Evolutionary conservation across 2,797 vertebrate genomes (phyloP).

Genomic region (Tadarida brasiliensis): DNA sequence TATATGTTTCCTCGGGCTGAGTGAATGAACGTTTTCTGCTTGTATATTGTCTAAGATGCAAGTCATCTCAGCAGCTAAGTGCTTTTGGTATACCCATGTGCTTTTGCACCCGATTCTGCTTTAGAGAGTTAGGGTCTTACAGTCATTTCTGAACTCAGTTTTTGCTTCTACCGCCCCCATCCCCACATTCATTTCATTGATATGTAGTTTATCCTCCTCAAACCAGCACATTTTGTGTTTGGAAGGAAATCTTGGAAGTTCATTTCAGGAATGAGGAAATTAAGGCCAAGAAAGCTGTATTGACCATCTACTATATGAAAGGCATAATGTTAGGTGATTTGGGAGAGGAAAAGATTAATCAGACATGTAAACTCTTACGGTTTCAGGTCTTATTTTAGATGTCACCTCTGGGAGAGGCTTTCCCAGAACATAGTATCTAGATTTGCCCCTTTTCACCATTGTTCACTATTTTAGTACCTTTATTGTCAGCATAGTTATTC

Average conservation of each 20-base stretch:
- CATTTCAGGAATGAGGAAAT: conserved; percentile 15
- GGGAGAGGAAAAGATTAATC: background rate
- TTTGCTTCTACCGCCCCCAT: background rate
- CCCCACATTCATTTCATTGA: background rate
- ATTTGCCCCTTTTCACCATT: background rate
- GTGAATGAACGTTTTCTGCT: background rate
- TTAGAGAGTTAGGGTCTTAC: conserved; percentile 5
- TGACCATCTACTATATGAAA: background rate
- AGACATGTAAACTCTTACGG: background rate
- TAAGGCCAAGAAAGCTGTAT: background rate
- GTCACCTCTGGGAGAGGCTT: background rate
- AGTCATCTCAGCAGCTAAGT: background rate
- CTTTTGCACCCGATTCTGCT: background rate
- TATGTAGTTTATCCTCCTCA: background rate
- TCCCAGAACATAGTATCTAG: background rate
- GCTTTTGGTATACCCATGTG: background rate
- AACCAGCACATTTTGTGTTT: background rate
- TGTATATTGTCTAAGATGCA: background rate
- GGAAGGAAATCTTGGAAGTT: conserved; percentile 50
- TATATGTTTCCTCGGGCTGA: background rate
- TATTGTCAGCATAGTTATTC: conserved; percentile 1
- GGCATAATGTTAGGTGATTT: background rate
- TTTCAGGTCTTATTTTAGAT: conserved; percentile 52
- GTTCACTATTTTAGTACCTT: conserved; percentile 21
- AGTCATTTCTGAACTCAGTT: background rate